Conservation (phyloP, 2,113 vertebrate species). For the Python bivittatus region DNA sequence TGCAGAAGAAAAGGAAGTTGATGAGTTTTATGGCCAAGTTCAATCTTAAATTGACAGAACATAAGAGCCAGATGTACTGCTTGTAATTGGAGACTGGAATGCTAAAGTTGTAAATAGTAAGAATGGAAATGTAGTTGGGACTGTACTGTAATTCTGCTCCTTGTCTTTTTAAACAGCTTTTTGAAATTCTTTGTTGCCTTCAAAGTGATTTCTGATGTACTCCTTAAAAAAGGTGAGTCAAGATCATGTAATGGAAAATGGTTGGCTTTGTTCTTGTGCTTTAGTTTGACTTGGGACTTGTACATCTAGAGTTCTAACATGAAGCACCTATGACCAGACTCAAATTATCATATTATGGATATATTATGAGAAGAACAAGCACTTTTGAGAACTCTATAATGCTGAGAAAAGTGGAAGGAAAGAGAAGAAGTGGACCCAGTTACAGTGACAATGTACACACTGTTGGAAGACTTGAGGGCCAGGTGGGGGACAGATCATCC, state of each 20-base stretch:
- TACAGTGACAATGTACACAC: too few relatives aligned
- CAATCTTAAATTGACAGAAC: background rate
- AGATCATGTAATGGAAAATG: background rate
- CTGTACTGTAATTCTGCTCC: background rate
- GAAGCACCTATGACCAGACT: background rate
- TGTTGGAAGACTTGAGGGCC: background rate
- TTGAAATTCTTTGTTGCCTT: background rate
- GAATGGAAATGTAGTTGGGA: background rate
- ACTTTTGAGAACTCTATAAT: background rate
- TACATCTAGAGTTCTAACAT: background rate
- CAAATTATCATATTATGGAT: background rate
- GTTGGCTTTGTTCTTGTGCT: background rate
- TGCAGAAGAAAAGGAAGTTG: background rate
- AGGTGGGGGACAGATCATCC: background rate
- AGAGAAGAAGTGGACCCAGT: too few relatives aligned
- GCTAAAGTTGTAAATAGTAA: background rate
- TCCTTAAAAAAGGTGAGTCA: background rate
- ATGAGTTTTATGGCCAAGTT: background rate
- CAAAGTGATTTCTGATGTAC: background rate
- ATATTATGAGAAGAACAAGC: background rate
- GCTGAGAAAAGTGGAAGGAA: background rate
- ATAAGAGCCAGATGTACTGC: background rate
- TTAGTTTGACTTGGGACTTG: background rate
- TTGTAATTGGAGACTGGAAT: background rate
- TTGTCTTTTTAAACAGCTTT: background rate